Evolutionary conservation across 2,888 invertebrate genomes (phyloP).

Genomic region (Cephonodes hylas): DNA sequence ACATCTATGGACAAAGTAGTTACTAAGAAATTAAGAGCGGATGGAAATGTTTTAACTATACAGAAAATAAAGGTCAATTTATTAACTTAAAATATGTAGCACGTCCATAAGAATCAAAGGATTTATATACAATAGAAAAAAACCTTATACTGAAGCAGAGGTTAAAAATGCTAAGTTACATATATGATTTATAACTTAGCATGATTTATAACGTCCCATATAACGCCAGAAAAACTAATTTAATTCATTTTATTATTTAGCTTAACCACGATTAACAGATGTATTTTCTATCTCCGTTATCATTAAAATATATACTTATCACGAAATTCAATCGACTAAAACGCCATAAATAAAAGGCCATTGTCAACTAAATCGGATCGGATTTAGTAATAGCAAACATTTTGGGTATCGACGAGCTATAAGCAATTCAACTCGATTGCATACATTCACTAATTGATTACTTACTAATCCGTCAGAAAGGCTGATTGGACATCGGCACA

Average conservation of each 20-base stretch:
- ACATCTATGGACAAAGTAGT: too few species aligned
- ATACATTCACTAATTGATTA: conserved; percentile 52
- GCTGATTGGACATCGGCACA: conserved; percentile 30
- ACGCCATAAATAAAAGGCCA: conserved; percentile 45
- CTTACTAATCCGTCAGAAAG: conserved; percentile 47
- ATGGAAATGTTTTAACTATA: too few species aligned
- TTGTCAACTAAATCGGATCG: conserved; percentile 31
- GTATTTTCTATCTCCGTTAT: conserved; percentile 33
- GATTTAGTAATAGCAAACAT: conserved; percentile 33
- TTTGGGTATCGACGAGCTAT: conserved; percentile 23
- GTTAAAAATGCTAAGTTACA: too few species aligned
- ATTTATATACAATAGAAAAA: too few species aligned
- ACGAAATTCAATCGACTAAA: conserved; percentile 40
- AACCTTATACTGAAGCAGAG: too few species aligned
- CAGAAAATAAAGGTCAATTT: too few species aligned
- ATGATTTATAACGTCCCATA: too few species aligned
- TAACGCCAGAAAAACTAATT: conserved; percentile 24
- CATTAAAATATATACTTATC: conserved; percentile 42
- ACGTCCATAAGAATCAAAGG: too few species aligned
- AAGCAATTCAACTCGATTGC: conserved; percentile 37
- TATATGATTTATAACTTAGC: too few species aligned
- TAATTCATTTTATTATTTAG: conserved; percentile 33
- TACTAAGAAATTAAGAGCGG: too few species aligned
- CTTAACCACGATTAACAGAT: conserved; percentile 38
- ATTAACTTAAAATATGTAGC: too few species aligned